Conservation (phyloP, 2,888 invertebrate genomes). For the Dicyrtomina minuta region DNA sequence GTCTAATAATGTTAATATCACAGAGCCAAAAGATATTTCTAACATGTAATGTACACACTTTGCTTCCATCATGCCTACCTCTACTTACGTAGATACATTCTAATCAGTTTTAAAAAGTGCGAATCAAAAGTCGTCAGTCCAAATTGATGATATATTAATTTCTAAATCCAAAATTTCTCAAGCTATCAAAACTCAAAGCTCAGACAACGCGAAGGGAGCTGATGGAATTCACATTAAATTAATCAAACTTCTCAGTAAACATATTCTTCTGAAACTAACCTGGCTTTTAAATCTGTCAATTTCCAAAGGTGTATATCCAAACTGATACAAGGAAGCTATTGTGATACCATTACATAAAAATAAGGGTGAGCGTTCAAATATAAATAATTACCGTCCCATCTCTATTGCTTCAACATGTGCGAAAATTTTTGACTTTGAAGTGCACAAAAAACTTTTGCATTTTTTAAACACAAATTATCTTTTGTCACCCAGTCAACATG, state of each 20-base stretch:
- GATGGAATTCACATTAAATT: slow-evolving; percentile 1
- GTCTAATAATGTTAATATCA: too few species aligned
- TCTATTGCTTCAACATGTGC: neutral
- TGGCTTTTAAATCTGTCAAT: neutral
- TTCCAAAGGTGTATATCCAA: too few species aligned
- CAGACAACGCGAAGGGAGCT: neutral
- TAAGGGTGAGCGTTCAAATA: neutral
- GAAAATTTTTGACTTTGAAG: neutral
- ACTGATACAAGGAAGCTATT: neutral
- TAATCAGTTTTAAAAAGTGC: too few species aligned
- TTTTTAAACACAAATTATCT: neutral
- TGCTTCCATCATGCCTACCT: too few species aligned
- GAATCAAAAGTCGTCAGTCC: neutral
- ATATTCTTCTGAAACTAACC: neutral
- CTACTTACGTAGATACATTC: too few species aligned
- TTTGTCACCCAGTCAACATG: too few species aligned
- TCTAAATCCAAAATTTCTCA: neutral
- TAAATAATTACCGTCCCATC: neutral
- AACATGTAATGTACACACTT: too few species aligned
- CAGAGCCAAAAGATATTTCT: too few species aligned
- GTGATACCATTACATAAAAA: neutral
- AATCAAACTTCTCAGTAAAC: neutral
- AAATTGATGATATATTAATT: neutral
- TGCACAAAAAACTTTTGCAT: neutral
- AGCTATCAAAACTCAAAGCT: neutral